Evolutionary conservation across 2,888 invertebrate species (phyloP).

Genomic region (Pachycephus smyrnensis): DNA sequence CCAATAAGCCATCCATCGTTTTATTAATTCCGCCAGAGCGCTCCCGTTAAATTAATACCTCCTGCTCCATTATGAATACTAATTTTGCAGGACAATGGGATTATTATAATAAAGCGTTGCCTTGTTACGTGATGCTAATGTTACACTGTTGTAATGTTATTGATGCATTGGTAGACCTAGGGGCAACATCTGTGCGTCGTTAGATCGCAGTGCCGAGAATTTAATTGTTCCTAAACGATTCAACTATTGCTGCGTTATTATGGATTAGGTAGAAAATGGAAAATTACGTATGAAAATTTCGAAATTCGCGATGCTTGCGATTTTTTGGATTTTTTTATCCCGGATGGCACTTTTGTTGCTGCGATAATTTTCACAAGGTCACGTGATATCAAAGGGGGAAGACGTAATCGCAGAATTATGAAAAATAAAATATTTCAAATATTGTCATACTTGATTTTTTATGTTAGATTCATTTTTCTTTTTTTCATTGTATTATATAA

Average conservation of each 20-base stretch:
- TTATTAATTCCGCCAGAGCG: neutral
- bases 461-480: neutral
- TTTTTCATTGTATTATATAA: no score
- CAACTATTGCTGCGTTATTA: neutral
- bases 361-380: neutral
- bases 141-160: neutral
- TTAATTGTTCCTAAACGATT: no score
- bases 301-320: neutral
- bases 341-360: neutral
- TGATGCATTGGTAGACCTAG: neutral
- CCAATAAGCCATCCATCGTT: neutral
- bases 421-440: no score
- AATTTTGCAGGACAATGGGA: neutral
- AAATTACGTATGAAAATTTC: neutral
- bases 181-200: neutral
- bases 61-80: neutral
- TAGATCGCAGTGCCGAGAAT: neutral
- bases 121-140: neutral
- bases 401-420: no score
- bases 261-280: neutral
- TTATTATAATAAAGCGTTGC: neutral
- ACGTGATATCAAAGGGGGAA: neutral
- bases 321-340: neutral
- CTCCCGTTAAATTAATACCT: neutral
- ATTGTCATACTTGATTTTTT: no score